A percentile compares a stretch with the other conserved stretches of the same genome.
Evolutionary conservation across 1,140 invertebrate species (phyloP).

Genomic region (Mizuhopecten yessoensis): DNA sequence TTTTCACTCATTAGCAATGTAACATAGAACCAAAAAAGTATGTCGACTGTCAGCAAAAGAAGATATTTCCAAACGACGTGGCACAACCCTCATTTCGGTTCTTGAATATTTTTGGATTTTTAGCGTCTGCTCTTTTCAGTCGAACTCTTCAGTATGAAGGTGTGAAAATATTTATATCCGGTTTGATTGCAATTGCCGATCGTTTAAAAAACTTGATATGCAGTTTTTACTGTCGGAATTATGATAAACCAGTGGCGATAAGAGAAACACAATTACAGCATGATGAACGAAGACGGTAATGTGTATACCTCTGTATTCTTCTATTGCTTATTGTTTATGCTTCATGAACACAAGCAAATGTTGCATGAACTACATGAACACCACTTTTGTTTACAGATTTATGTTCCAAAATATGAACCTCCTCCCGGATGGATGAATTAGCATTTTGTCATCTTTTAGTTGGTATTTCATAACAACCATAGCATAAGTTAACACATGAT

Average conservation of each 20-base stretch:
- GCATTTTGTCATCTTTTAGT: not conserved
- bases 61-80: too few species aligned
- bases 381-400: too few species aligned
- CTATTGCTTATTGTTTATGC: not conserved
- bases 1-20: too few species aligned
- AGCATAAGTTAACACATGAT: too few species aligned
- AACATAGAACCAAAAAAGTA: too few species aligned
- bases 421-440: conserved; percentile 23
- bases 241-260: not conserved
- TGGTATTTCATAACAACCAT: too few species aligned
- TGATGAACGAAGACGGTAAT: not conserved
- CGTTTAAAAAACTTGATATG: not conserved
- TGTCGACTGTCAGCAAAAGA: too few species aligned
- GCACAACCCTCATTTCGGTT: too few species aligned
- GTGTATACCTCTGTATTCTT: not conserved
- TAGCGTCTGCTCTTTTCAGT: not conserved
- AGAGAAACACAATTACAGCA: not conserved
- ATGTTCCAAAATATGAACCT: too few species aligned
- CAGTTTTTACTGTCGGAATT: not conserved
- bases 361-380: too few species aligned
- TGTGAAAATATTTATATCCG: not conserved
- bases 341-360: too few species aligned
- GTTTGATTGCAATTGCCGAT: not conserved
- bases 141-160: not conserved
- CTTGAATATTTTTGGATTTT: too few species aligned